Evolutionary conservation across 2,797 vertebrate genomes (phyloP).

Genomic region (Paedocypris micromegethes): DNA sequence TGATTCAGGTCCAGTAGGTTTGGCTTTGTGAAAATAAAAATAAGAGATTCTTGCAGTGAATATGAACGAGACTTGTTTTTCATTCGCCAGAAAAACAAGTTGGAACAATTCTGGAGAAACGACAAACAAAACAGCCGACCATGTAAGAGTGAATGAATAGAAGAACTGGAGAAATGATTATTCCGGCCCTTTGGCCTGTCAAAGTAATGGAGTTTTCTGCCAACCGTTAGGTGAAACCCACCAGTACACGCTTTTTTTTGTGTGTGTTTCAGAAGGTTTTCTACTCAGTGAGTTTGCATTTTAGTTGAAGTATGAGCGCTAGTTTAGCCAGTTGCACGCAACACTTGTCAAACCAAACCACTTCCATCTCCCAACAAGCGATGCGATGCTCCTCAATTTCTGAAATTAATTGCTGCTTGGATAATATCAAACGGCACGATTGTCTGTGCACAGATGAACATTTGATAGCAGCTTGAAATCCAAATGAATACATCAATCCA

Average conservation of each 20-base stretch:
- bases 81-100: constrained; percentile 5
- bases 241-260: neutral
- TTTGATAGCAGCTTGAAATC: constrained; percentile 37
- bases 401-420: constrained; percentile 31
- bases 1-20: constrained; percentile 18
- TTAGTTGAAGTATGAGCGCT: no score
- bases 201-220: constrained; percentile 11
- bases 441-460: constrained; percentile 33
- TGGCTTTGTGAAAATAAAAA: constrained; percentile 2
- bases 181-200: constrained; percentile 21
- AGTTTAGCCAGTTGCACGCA: no score
- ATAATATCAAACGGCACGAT: constrained; percentile 31
- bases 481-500: constrained; percentile 34
- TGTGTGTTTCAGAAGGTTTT: no score
- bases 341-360: no score
- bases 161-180: constrained; percentile 17
- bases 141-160: neutral
- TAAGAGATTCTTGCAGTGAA: neutral
- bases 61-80: constrained; percentile 15
- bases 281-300: no score
- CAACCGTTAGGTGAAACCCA: neutral
- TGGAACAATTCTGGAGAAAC: neutral
- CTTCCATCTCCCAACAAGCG: constrained; percentile 2
- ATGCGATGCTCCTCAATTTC: neutral
- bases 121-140: neutral